Evolutionary conservation across 2,797 vertebrate species (phyloP), one percentile per base, ranked within the genome.

Genomic region (Furcifer pardalis): DNA sequence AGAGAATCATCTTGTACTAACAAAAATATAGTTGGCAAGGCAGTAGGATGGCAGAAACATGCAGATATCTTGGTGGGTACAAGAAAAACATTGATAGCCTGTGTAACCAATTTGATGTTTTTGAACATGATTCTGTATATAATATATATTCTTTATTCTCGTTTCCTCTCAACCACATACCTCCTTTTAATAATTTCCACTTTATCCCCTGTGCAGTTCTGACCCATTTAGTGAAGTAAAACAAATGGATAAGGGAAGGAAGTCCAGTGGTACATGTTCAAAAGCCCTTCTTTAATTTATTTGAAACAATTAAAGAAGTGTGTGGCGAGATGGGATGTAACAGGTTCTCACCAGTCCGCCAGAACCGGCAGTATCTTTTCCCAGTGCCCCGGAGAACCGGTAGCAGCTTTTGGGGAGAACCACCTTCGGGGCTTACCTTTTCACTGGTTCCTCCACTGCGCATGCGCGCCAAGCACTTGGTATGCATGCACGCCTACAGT

Each of bases 1-100:
- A 4, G 13, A 68, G 77, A 87, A 78, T 30, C 13, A 83, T 5
- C 62, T 63, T 77, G 77, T 84, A 1, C n/a, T 81, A 82, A 30
- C 23, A 78, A 56, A 89, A 91, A 82, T 88, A 59, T 17, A 42
- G 49, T 2, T 59, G 13, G 9, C 5, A 32, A 81, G 65, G 52
- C 52, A 72, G 17, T 60, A 32, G 35, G 68, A 72, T 9, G 71
- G 37, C 2, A 44, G 37, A 5, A 7, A 59, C 19, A 9, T 59
- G 35, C 66, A 81, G 42, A 59, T 71, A 27, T 15, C 32, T 71
- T 81, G 35, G 71, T 32, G 42, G 49, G 13, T 73, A 35, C 40
- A 32, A 73, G 30, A 60, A 72, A 72, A 40, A 27, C 56, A 82
- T 74, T 74, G 35, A 46, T n/a, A 74, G 42, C 12, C 62, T 4